Percentiles rank a stretch among this genome's conserved stretches.
phyloP scores from a whole-genome alignment of 2,113 vertebrate species.

The Oophaga pumilio region DNA sequence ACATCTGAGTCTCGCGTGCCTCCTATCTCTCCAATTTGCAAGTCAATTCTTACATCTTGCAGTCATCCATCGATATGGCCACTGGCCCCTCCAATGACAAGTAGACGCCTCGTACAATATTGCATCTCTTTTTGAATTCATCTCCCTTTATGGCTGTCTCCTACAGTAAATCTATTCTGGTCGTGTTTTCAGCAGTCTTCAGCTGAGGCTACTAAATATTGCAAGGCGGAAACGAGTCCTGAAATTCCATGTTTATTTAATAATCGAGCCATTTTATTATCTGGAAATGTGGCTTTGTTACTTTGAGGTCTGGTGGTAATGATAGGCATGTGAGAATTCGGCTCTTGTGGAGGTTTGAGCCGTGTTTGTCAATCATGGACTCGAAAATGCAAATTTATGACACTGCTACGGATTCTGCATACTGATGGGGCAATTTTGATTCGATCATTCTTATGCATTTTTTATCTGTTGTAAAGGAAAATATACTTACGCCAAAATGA shows the following conservation, averaged over 20 bases:
- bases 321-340: constrained; percentile 26
- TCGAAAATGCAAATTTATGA: constrained; percentile 26
- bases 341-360: not conserved
- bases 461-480: constrained; percentile 20
- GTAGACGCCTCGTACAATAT: constrained; percentile 24
- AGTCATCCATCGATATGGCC: constrained; percentile 30
- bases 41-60: constrained; percentile 21
- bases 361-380: not conserved
- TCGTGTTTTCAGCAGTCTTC: constrained; percentile 27
- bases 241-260: constrained; percentile 45
- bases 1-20: not conserved
- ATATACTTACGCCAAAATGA: constrained; percentile 1
- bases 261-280: constrained; percentile 48
- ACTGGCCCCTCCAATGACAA: constrained; percentile 29
- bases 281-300: constrained; percentile 30
- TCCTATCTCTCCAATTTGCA: constrained; percentile 18
- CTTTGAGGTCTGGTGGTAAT: constrained; percentile 20
- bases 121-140: constrained; percentile 21
- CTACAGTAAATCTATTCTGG: constrained; percentile 46
- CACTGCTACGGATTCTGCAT: not conserved
- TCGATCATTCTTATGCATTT: constrained; percentile 32
- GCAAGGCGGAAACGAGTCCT: constrained; percentile 9
- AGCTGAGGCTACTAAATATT: constrained; percentile 30
- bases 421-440: constrained; percentile 27
- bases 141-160: constrained; percentile 40